Base-by-base conservation (phyloP, 37 sponge, comb jelly and placozoan genomes). In the Halichondria panicea region DNA sequence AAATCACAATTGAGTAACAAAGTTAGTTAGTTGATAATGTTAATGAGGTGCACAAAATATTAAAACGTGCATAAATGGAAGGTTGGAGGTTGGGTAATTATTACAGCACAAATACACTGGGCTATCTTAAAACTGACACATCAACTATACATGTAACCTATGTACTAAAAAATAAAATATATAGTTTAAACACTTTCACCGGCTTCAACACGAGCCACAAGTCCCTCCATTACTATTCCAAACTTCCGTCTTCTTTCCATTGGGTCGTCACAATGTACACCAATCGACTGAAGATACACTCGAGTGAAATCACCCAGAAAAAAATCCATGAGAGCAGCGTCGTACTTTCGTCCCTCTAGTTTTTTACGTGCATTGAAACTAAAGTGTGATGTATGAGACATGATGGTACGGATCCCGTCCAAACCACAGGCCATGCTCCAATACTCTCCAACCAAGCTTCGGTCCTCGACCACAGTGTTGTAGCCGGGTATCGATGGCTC, bases 271-370 rank as follows among this genome's bases (percentile, higher is more conserved):
- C 43, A 5, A 15, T 42, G 70, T 4, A 72, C 67, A 28, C 71
- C 71, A 54, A 91, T 81, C 19, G 72, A 57, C 43, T 77, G 87
- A 40, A 91, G 52, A 44, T 82, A 68, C 48, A 55, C 55, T 18
- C 83, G 74, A 0, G 75, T 63, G 63, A 43, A 65, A 33, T 91
- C 91, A 39, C 77, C 76, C 68, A 77, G 54, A 46, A 91, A 86
- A 42, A 78, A 91, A 68, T 85, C 87, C 60, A 81, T 85, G n/a
- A 91, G 75, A 15, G 33, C 48, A 5, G 60, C 62, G 43, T 91
- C 43, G 57, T 85, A 85, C 5, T 30, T n/a, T 0, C 60, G 56
- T 15, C 48, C 53, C 2, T 63, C 54, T 0, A 91, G 70, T 28
- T 57, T 64, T 65, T 72, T 86, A 28, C 69, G 71, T 0, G 87